Conservation (phyloP, 2,113 vertebrate species). For the human region DNA sequence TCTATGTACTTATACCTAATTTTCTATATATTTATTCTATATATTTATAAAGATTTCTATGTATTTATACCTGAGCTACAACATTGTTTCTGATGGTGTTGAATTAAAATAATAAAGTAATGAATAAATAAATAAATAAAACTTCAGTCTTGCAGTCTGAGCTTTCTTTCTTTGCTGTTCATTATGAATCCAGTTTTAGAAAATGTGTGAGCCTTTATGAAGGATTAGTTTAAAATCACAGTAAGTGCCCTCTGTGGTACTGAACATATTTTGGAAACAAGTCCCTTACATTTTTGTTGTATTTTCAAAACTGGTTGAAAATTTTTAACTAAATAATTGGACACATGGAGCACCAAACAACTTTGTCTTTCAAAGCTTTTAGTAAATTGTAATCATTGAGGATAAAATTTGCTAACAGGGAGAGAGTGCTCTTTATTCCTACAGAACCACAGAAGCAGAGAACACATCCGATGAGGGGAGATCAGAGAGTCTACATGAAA, state of each 20-base stretch:
- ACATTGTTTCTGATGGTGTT: neutral
- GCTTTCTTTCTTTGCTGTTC: neutral
- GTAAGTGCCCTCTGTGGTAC: neutral
- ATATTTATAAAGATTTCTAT: neutral
- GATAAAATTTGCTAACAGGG: neutral
- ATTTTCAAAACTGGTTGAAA: neutral
- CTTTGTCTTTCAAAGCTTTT: neutral
- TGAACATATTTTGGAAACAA: neutral
- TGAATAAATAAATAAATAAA: neutral
- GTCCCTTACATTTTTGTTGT: neutral
- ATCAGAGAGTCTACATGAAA: neutral
- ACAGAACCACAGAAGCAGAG: neutral
- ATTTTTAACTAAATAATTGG: neutral
- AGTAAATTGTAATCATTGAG: neutral
- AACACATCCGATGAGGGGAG: neutral
- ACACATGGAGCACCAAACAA: neutral
- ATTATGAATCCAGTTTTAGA: neutral
- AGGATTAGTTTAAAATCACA: neutral
- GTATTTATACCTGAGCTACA: neutral
- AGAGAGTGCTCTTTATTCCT: neutral
- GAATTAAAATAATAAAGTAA: neutral
- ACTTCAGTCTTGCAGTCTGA: neutral
- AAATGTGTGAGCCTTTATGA: neutral
- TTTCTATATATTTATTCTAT: no score
- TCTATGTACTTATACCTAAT: no score